Conservation (phyloP, 1,140 invertebrate genomes). For the Odontomachus brunneus region DNA sequence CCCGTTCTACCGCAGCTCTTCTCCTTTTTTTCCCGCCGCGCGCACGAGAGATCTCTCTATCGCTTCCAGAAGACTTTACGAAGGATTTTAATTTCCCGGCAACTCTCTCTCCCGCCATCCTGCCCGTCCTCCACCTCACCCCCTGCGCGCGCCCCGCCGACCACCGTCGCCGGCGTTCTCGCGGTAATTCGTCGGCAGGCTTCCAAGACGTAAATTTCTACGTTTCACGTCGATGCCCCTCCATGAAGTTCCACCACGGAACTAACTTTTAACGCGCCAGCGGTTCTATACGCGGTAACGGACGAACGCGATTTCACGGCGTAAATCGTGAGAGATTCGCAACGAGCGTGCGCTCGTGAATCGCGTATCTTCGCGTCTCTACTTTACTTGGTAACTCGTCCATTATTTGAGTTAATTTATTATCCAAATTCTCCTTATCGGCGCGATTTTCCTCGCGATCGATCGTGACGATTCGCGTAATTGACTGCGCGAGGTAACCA, state of each 20-base stretch:
- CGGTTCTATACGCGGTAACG: background rate
- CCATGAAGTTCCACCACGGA: conserved; percentile 4
- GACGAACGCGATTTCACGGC: background rate
- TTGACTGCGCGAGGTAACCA: background rate
- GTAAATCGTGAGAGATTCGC: background rate
- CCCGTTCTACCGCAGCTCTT: conserved; percentile 45
- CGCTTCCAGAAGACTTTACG: conserved; percentile 59
- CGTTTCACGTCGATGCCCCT: conserved; percentile 44
- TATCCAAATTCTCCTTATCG: no score
- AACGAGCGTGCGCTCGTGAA: background rate
- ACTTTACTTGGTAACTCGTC: no score
- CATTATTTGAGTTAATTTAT: no score
- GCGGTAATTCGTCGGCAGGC: conserved; percentile 56
- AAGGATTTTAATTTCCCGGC: conserved; percentile 79
- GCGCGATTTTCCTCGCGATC: no score
- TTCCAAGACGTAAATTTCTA: conserved; percentile 59
- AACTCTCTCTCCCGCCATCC: conserved; percentile 36
- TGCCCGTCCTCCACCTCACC: conserved; percentile 29
- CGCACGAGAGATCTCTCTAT: conserved; percentile 55
- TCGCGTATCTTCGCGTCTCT: background rate
- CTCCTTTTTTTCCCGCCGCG: conserved; percentile 36
- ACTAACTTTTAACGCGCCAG: background rate
- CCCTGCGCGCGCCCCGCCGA: conserved; percentile 20
- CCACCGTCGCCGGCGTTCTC: background rate
- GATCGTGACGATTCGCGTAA: no score